phyloP scores from a whole-genome alignment of 2,797 vertebrate genomes.

The Helarctos malayanus region DNA sequence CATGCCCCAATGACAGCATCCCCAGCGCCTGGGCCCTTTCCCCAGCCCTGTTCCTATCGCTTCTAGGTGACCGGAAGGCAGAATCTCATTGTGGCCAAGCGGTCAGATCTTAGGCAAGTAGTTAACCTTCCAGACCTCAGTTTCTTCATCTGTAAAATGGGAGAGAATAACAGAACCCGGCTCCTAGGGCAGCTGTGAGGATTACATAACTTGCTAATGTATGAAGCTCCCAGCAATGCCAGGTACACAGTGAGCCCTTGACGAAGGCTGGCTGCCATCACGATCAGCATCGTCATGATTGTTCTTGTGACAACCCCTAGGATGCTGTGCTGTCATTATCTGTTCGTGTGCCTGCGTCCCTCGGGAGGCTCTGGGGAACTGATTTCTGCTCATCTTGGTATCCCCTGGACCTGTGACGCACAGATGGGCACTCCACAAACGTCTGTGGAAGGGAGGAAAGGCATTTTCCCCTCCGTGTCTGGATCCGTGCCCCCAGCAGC shows the following conservation, averaged over 20 bases:
- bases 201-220: background rate
- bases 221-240: background rate
- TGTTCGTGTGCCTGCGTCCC: background rate
- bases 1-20: background rate
- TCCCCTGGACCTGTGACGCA: background rate
- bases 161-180: background rate
- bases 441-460: background rate
- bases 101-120: background rate
- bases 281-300: rapidly evolving
- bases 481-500: background rate
- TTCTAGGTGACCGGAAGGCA: background rate
- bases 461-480: background rate
- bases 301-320: background rate
- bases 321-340: background rate
- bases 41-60: background rate
- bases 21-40: background rate
- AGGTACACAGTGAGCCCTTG: background rate
- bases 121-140: background rate
- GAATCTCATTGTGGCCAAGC: background rate
- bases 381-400: background rate
- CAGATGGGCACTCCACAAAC: background rate
- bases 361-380: background rate
- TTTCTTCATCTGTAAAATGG: background rate
- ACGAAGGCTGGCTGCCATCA: no score
- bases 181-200: background rate